Base-by-base conservation (phyloP, 1,140 invertebrate species). In the Drosophila mauritiana region DNA sequence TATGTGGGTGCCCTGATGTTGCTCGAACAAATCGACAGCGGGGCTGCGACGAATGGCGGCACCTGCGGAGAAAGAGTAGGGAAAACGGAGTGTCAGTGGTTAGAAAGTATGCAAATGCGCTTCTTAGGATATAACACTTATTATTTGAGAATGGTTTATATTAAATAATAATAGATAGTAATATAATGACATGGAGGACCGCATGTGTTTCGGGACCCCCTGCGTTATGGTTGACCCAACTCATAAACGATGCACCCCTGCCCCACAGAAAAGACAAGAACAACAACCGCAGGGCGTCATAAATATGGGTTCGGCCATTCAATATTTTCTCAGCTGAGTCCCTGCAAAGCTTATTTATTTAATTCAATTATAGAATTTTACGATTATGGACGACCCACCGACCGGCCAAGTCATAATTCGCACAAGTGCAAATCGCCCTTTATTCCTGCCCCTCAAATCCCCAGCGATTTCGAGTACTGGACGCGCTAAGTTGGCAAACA, bases 1-100 rank as follows among this genome's bases (percentile, higher is more conserved):
- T 91, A 99, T 99, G 93, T 99, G 98, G 62, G 98, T 99, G 91
- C 98, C 98, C 94, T 99, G 98, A 93, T 98, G 97, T 92, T 97
- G 96, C 91, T 99, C 98, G 92, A 98, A 98, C 84, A 98, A 94
- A 91, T 98, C 97, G 93, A 97, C 95, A 15, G 96, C 95, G 70
- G 91, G 91, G 96, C 93, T 73, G 94, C 94, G 93, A 90, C 96
- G 93, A 92, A 97, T 95, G 89, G 95, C 94, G 84, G 95, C 94
- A 93, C 95, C 97, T 97, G 94, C 56, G 25, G 40, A 58, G 10
- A 15, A 37, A 74, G 10, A 52, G n/a, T 25, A 46, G 45, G 49
- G 31, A 45, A 51, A 46, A 13, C 31, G 25, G 39, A 37, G 15
- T 40, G 49, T 58, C 17, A 59, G 70, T 45, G 62, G 69, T 42